A percentile compares a stretch with the other conserved stretches of the same genome.
Conservation (phyloP, 2,113 vertebrate genomes). For the Corydoras maculifer region DNA sequence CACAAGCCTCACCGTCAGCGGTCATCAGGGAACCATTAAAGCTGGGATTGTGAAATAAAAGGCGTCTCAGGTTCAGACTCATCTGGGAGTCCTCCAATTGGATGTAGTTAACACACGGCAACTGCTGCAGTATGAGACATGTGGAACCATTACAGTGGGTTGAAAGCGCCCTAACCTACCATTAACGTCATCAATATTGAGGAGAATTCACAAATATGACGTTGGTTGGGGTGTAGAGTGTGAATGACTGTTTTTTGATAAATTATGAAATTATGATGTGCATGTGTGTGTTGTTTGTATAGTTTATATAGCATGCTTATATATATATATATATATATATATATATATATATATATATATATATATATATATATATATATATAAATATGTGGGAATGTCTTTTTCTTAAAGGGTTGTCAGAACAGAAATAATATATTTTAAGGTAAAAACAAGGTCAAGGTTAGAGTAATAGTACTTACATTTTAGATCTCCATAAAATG, state of each 20-base stretch:
- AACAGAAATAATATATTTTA: no score
- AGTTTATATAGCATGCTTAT: no score
- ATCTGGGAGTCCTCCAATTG: slow-evolving; percentile 18
- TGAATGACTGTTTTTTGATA: not conserved
- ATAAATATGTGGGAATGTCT: no score
- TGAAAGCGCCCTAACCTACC: slow-evolving; percentile 23
- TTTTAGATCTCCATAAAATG: no score
- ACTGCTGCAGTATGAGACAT: slow-evolving; percentile 26
- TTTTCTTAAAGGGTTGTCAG: no score
- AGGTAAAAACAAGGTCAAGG: no score
- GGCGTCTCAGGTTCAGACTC: slow-evolving; percentile 15
- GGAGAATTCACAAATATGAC: slow-evolving; percentile 4
- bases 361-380: no score
- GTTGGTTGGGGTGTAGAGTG: not conserved
- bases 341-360: no score
- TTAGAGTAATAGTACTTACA: no score
- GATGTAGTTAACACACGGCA: slow-evolving; percentile 1
- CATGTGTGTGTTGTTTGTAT: no score
- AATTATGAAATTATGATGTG: no score
- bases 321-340: no score
- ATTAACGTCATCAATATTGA: slow-evolving; percentile 21
- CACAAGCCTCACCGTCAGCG: slow-evolving; percentile 32
- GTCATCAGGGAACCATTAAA: slow-evolving; percentile 39
- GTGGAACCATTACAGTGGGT: slow-evolving; percentile 31
- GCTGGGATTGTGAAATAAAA: slow-evolving; percentile 43